These are phyloP conservation scores for Pachyuromys duprasi DNA, from an alignment of 2,797 vertebrate species.

Conservation along the genomic window DNA sequence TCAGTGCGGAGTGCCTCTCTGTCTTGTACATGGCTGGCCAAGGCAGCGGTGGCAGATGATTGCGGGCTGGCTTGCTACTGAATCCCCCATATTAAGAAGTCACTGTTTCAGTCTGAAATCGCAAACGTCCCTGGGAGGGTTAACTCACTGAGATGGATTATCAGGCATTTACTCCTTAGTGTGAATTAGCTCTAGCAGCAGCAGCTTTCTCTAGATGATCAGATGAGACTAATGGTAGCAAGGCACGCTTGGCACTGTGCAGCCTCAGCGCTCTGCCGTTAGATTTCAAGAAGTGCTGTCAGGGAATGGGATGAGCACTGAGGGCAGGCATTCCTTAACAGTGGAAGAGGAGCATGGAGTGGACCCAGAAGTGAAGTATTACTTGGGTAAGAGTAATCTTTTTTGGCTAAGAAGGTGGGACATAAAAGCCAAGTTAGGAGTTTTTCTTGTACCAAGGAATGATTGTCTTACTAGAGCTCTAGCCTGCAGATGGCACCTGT, in stretches of 20 bases:
- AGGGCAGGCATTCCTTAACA: background rate
- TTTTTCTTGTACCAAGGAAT: background rate
- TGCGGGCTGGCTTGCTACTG: background rate
- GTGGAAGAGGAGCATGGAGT: background rate
- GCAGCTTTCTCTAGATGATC: constrained; percentile 40
- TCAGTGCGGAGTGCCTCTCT: background rate
- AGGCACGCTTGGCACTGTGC: background rate
- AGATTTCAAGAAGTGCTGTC: background rate
- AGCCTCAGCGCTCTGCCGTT: background rate
- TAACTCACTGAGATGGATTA: constrained; percentile 58
- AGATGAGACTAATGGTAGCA: constrained; percentile 27
- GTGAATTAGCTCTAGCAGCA: constrained; percentile 56
- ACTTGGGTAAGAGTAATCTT: background rate
- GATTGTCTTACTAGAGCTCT: background rate
- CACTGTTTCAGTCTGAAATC: constrained; percentile 17
- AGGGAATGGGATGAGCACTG: background rate
- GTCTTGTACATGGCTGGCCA: background rate
- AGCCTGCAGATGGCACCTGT: background rate
- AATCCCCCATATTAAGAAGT: constrained; percentile 11
- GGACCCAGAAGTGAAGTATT: background rate
- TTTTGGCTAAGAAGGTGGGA: background rate
- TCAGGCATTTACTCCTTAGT: constrained; percentile 58
- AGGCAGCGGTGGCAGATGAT: background rate
- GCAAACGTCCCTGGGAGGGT: constrained; percentile 18
- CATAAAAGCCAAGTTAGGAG: background rate